A percentile compares a stretch with the other conserved stretches of the same genome.
These are phyloP conservation scores for Lathamus discolor DNA, from an alignment of 2,113 vertebrate species.

Conservation along the genomic window DNA sequence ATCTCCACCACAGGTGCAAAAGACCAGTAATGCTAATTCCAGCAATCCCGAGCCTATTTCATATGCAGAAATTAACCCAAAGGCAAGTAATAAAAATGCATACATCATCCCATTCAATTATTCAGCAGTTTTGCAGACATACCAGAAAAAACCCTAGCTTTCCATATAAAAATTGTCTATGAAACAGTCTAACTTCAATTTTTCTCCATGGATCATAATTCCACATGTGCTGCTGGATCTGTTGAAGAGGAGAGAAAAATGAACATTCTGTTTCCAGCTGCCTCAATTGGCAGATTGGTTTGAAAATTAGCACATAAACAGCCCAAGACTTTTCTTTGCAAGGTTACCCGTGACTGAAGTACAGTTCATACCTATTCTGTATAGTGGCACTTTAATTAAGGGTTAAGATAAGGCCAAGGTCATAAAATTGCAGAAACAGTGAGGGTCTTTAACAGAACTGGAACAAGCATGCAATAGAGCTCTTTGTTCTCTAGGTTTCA, in stretches of 20 bases:
- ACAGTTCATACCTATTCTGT: background rate
- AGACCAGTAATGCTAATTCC: slow-evolving; percentile 30
- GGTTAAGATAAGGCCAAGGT: background rate
- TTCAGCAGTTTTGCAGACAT: slow-evolving; percentile 80
- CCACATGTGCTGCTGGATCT: slow-evolving; percentile 73
- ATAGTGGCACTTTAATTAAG: background rate
- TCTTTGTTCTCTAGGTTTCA: background rate
- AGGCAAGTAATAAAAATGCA: slow-evolving; percentile 64
- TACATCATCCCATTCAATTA: slow-evolving; percentile 63
- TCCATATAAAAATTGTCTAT: slow-evolving; percentile 78
- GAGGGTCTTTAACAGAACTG: background rate
- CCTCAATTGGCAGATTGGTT: background rate
- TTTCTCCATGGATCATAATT: slow-evolving; percentile 76
- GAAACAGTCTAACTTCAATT: slow-evolving; percentile 65
- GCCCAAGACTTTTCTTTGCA: background rate
- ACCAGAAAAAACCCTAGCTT: slow-evolving; percentile 71
- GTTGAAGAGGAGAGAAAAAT: slow-evolving; percentile 38
- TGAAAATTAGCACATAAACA: background rate
- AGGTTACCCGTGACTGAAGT: background rate
- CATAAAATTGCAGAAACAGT: background rate
- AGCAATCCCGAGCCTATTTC: slow-evolving; percentile 45
- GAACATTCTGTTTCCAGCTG: background rate
- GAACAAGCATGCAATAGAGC: background rate
- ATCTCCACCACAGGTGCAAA: slow-evolving; percentile 64
- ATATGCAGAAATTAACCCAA: slow-evolving; percentile 63